A percentile compares a stretch with the other conserved stretches of the same genome.
phyloP scores from a whole-genome alignment of 1,140 invertebrate genomes.

The Drosophila santomea region DNA sequence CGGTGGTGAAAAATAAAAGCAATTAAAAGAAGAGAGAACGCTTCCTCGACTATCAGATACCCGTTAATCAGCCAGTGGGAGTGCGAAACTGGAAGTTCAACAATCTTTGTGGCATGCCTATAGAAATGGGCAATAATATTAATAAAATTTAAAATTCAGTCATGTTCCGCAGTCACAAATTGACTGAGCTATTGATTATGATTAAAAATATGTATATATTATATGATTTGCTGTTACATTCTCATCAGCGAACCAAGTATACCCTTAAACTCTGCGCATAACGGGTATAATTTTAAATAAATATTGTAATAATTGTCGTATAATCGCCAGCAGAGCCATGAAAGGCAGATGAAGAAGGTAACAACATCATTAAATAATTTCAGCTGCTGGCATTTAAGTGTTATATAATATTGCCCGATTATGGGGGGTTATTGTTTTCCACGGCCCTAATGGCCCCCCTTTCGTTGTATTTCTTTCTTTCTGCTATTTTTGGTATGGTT shows the following conservation, averaged over 20 bases:
- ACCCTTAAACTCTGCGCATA: no score
- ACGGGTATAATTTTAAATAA: conserved; percentile 21
- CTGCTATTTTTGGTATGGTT: neutral
- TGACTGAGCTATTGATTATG: no score
- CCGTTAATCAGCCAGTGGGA: no score
- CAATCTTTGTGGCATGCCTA: no score
- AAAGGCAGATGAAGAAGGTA: neutral
- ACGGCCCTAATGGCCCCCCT: conserved; percentile 7
- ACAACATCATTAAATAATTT: conserved; percentile 35
- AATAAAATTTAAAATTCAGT: no score
- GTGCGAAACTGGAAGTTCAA: no score
- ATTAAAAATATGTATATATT: no score
- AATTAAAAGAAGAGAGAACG: conserved; percentile 17
- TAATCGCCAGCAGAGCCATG: conserved; percentile 9
- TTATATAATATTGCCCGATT: conserved; percentile 43
- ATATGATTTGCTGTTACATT: no score
- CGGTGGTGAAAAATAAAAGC: conserved; percentile 48
- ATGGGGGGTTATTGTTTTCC: conserved; percentile 23
- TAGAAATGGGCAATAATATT: no score
- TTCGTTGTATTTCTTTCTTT: conserved; percentile 11
- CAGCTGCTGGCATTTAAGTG: conserved; percentile 1
- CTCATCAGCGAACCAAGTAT: no score
- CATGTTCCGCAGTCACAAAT: no score
- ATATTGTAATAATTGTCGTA: conserved; percentile 52
- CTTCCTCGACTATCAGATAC: no score